These are phyloP conservation scores for Boleophthalmus pectinirostris DNA, from an alignment of 2,113 vertebrate species.

Conservation along the genomic window DNA sequence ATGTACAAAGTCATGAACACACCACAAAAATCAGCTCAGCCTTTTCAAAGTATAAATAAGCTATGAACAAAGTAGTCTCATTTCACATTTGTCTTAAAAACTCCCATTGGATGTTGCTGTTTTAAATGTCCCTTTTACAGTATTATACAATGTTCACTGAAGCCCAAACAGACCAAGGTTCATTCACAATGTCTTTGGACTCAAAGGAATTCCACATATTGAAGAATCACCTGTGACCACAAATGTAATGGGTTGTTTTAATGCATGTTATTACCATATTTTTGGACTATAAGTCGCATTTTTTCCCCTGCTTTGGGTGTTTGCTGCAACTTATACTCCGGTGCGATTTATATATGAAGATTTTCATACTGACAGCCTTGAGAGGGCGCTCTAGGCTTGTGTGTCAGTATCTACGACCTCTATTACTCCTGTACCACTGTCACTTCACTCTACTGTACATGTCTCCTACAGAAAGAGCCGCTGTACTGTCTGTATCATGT, in stretches of 20 bases:
- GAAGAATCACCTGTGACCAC: neutral
- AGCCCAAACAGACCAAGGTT: neutral
- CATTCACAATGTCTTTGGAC: constrained; percentile 1
- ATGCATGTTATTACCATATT: too few relatives aligned
- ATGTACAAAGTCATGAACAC: constrained; percentile 75
- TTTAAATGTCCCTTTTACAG: constrained; percentile 30
- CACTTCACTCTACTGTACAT: too few relatives aligned
- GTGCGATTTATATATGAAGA: too few relatives aligned
- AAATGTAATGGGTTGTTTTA: neutral
- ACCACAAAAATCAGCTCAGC: constrained; percentile 54
- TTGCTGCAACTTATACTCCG: too few relatives aligned
- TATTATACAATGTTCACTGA: constrained; percentile 1
- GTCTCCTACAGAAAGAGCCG: too few relatives aligned
- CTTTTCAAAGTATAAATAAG: constrained; percentile 75
- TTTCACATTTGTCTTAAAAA: constrained; percentile 66
- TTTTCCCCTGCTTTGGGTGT: too few relatives aligned
- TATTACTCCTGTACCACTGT: too few relatives aligned
- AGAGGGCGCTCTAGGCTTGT: too few relatives aligned
- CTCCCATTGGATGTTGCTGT: constrained; percentile 41
- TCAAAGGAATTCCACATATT: neutral
- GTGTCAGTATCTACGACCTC: too few relatives aligned
- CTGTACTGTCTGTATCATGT: too few relatives aligned
- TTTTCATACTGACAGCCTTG: too few relatives aligned
- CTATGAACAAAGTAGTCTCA: constrained; percentile 69
- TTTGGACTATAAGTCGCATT: too few relatives aligned